Evolutionary conservation across 2,888 invertebrate genomes (phyloP).

Genomic region (Laothoe populi): DNA sequence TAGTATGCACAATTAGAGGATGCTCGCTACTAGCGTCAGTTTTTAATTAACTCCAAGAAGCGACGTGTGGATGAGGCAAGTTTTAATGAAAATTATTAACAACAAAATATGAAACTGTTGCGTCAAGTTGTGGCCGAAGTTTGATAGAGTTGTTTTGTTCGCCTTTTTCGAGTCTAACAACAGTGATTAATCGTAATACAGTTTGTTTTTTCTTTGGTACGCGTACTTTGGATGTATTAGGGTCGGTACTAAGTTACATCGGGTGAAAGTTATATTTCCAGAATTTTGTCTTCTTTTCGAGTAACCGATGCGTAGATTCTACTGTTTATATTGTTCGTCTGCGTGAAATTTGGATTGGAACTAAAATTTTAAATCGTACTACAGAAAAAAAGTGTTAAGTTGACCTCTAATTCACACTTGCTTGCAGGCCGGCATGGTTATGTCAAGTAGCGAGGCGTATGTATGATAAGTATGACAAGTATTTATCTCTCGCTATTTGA

Average conservation of each 20-base stretch:
- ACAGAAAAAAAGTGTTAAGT: no score
- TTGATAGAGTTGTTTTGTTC: constrained; percentile 16
- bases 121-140: constrained; percentile 33
- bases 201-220: constrained; percentile 13
- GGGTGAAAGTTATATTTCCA: background rate
- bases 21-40: constrained; percentile 38
- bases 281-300: no score
- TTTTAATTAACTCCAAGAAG: constrained; percentile 61
- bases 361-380: no score
- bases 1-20: constrained; percentile 24
- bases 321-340: no score
- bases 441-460: no score
- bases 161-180: constrained; percentile 10
- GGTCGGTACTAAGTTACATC: background rate
- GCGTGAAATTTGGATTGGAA: no score
- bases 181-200: constrained; percentile 22
- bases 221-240: background rate
- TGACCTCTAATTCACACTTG: no score
- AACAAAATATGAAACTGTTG: constrained; percentile 49
- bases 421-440: no score
- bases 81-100: constrained; percentile 61
- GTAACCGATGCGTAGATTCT: no score
- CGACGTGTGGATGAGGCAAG: constrained; percentile 40
- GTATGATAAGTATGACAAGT: no score
- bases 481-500: no score